A percentile compares a stretch with the other conserved stretches of the same genome.
Conservation (phyloP, 2,113 vertebrate species). For the Eubucco bourcierii region DNA sequence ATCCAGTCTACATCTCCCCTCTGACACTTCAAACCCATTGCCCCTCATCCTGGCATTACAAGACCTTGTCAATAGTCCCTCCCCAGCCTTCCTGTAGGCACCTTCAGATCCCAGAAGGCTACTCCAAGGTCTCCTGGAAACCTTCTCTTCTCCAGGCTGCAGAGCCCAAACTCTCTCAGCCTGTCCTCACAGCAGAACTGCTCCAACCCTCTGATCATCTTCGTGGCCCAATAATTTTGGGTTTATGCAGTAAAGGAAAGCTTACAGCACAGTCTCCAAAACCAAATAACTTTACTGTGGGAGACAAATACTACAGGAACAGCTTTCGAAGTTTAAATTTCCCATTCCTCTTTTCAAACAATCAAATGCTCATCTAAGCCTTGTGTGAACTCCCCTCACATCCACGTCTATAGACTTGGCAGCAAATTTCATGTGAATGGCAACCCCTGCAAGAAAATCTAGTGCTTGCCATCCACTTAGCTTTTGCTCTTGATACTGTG, state of each 20-base stretch:
- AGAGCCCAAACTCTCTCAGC: no score
- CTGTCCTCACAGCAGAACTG: no score
- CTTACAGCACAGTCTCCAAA: not conserved
- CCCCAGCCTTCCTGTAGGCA: no score
- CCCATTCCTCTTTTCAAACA: not conserved
- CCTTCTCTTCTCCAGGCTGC: no score
- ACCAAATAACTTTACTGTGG: not conserved
- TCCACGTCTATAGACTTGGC: not conserved
- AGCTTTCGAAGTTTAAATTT: not conserved
- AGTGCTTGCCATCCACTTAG: not conserved
- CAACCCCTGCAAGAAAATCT: not conserved
- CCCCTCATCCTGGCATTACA: no score
- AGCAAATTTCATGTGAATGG: not conserved
- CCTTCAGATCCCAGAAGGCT: no score
- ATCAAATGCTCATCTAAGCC: not conserved
- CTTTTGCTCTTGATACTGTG: not conserved
- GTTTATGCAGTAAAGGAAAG: not conserved
- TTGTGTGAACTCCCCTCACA: not conserved
- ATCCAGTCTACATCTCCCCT: no score
- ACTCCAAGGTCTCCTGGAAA: no score
- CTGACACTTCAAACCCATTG: no score
- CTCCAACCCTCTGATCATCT: no score
- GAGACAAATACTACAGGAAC: not conserved
- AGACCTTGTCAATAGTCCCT: no score
- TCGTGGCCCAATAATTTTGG: not conserved